Evolutionary conservation across 2,888 invertebrate genomes (phyloP), one percentile per base, ranked within the genome.

Genomic region (Leuctra nigra): DNA sequence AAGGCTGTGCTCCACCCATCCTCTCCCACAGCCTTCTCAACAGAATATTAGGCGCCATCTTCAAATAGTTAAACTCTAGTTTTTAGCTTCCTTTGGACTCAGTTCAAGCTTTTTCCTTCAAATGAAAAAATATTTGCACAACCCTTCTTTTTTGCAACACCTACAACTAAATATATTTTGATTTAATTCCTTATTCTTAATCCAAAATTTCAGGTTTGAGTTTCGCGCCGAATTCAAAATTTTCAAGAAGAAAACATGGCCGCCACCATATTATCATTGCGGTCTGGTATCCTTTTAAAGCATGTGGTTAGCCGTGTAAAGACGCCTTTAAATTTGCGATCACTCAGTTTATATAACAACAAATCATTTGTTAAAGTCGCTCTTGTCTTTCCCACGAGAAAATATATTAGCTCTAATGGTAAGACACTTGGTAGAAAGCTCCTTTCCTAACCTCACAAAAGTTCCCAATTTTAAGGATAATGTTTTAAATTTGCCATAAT

Each of bases 351-450:
- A 14, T 18, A 7, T 11, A 33, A 20, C 14, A 50, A 50, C 11
- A 13, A 35, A 11, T 35, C 20, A 18, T 9, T 9, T 33, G 16
- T 33, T 20, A 29, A n/a, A 33, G 29, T 18, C 20, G 16, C 18
- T 1, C 20, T 33, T 3, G 13, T 35, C 4, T 2, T 50, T 13
- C 50, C 50, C 20, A 9, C 29, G n/a, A 20, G 33, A 13, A 50
- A 29, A 35, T 35, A 16, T 50, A 7, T 22, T 11, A 50, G 50
- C 50, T 29, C 50, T 35, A 50, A 18, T 35, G 50, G 50, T 50
- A 50, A 14, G 50, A 2, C 18, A 14, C 13, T 11, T 38, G 38
- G 9, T 6, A 9, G 4, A 7, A 14, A 6, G n/a, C 33, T 33
- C 38, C n/a, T n/a, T 6, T 6, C 16, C 38, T 38, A 38, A 14